A percentile compares a stretch with the other conserved stretches of the same genome.
Evolutionary conservation across 2,797 vertebrate genomes (phyloP).

Genomic region (Gila robusta): DNA sequence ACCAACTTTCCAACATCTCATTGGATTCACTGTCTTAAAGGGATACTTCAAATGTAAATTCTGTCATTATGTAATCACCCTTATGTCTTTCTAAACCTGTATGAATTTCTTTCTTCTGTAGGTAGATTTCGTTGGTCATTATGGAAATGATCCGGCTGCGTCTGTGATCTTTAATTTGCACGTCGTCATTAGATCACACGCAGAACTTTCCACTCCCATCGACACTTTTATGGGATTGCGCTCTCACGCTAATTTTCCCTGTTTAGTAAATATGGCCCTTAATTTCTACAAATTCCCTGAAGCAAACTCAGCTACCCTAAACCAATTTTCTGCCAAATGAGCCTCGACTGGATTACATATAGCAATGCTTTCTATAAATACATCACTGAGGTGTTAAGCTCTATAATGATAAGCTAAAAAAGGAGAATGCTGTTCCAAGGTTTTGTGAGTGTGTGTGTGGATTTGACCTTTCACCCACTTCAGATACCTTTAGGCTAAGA

Average conservation of each 20-base stretch:
- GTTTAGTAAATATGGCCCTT: background rate
- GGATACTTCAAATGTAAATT: background rate
- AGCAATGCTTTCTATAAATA: constrained; percentile 39
- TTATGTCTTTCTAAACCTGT: background rate
- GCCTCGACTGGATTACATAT: constrained; percentile 10
- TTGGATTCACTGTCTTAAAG: background rate
- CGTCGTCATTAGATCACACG: too few relatives aligned
- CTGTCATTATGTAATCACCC: background rate
- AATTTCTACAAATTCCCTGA: constrained; percentile 9
- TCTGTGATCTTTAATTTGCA: background rate
- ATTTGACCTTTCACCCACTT: constrained; percentile 73
- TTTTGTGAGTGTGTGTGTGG: constrained; percentile 29
- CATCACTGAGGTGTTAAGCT: constrained; percentile 18
- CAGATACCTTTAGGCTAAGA: constrained; percentile 64
- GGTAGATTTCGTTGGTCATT: background rate
- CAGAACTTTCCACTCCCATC: background rate
- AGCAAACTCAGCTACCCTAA: background rate
- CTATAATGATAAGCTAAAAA: constrained; percentile 18
- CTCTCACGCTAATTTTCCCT: background rate
- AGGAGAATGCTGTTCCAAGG: background rate
- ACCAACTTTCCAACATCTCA: background rate
- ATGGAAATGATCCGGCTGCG: background rate
- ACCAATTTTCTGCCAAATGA: constrained; percentile 14
- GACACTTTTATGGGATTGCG: background rate
- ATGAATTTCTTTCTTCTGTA: background rate